A percentile compares a stretch with the other conserved stretches of the same genome.
Evolutionary conservation across 1,140 invertebrate genomes (phyloP).

Genomic region (Lepidurus arcticus): DNA sequence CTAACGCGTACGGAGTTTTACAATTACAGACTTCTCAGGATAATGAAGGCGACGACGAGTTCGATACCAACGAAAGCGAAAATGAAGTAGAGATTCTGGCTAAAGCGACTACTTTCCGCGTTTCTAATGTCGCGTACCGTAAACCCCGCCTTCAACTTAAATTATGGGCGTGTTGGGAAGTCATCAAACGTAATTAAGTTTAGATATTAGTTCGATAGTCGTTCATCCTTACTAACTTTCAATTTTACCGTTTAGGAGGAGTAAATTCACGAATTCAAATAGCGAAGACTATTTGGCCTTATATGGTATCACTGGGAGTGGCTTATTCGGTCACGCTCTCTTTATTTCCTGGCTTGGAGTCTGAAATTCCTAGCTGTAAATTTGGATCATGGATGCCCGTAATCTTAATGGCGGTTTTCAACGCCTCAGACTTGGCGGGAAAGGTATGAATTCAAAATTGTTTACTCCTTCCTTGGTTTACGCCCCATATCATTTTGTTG

Average conservation of each 20-base stretch:
- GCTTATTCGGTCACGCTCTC: constrained; percentile 83
- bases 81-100: constrained; percentile 34
- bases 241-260: constrained; percentile 52
- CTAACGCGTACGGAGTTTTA: neutral
- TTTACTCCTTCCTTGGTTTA: neutral
- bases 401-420: constrained; percentile 80
- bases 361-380: constrained; percentile 75
- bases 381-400: constrained; percentile 85
- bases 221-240: neutral
- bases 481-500: neutral
- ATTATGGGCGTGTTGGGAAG: neutral
- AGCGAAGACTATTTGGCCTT: constrained; percentile 73
- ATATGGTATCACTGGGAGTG: constrained; percentile 77
- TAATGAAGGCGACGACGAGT: constrained; percentile 35
- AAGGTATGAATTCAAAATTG: constrained; percentile 53
- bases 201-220: neutral
- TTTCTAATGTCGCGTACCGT: neutral
- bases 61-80: constrained; percentile 29
- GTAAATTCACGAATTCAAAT: constrained; percentile 64
- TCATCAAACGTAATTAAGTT: neutral
- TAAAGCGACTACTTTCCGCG: constrained; percentile 30
- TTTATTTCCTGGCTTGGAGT: constrained; percentile 81
- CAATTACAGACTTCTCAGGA: constrained; percentile 26
- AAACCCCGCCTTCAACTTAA: neutral
- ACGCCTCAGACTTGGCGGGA: constrained; percentile 75